Evolutionary conservation across 2,113 vertebrate genomes (phyloP), one percentile per base, ranked within the genome.

Genomic region (Heterochromis multidens): DNA sequence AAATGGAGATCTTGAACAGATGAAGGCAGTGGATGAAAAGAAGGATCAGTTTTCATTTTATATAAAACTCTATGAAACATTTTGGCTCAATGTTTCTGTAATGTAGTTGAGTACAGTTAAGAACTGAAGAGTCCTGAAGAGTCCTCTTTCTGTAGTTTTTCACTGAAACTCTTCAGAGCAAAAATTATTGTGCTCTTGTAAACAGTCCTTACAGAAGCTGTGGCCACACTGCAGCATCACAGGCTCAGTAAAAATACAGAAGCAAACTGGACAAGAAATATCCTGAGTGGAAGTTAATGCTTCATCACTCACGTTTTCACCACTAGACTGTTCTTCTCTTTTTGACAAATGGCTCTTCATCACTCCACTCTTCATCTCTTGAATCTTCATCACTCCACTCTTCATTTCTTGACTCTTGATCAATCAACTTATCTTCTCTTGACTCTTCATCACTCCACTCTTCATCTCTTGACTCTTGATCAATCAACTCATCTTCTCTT

Each of bases 371-470:
- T 21, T 62, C 5, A 21, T 35, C 60, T 1, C 1, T 9, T 1
- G 10, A 19, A 0, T 54, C 19, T 54, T 21, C 7, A 9, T 9
- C 49, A 21, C 17, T 52, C 17, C 6, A 52, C 17, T 19, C 6
- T 3, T 17, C 17, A 19, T 52, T 3, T 7, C 6, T 21, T 17
- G 14, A 2, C 8, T 61, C 59, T 19, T 61, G 16, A 1, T 61
- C 27, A 31, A 1, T 61, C 27, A 5, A 12, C 6, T 17, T 2
- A 4, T 7, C 12, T 1, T 58, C 6, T 35, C 33, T 6, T 35
- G 1, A 11, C 0, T 17, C 25, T 16, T 59, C 6, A 0, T 4
- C 25, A 27, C 7, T 27, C 57, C 6, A 7, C 6, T 31, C 4
- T 31, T 17, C 27, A 61, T 9, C 19, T 16, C 1, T 46, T 35